Evolutionary conservation across 2,113 vertebrate genomes (phyloP).

Genomic region (Terrapene triunguis): DNA sequence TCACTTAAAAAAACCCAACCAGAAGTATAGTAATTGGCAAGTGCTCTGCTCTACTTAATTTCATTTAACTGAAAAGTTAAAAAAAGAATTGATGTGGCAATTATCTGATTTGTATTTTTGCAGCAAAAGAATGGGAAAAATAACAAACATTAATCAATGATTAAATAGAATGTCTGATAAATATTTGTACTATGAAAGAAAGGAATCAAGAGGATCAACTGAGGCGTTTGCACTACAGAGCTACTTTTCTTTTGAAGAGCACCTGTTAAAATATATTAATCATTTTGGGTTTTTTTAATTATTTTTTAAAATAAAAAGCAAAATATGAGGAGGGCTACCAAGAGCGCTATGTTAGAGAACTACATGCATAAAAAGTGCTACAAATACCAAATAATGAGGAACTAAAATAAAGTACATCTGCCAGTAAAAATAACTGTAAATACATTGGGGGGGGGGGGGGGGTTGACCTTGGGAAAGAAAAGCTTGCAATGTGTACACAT

Average conservation of each 20-base stretch:
- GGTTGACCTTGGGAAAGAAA: constrained; percentile 15
- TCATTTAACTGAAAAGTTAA: too few species aligned
- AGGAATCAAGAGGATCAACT: not conserved
- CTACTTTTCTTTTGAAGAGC: constrained; percentile 21
- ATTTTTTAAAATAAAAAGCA: constrained; percentile 43
- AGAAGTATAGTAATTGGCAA: constrained; percentile 42
- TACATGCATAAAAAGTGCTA: constrained; percentile 66
- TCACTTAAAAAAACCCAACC: constrained; percentile 59
- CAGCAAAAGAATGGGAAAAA: not conserved
- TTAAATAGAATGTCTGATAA: not conserved
- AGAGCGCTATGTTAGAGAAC: constrained; percentile 59
- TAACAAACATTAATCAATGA: not conserved
- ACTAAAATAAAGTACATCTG: constrained; percentile 52
- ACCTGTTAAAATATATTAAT: constrained; percentile 58
- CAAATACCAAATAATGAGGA: constrained; percentile 52
- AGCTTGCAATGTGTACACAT: constrained; percentile 49
- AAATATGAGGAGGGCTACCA: constrained; percentile 46
- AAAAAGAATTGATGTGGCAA: not conserved
- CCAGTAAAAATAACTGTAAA: constrained; percentile 60
- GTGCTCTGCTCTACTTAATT: not conserved
- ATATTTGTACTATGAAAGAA: not conserved
- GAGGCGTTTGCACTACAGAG: not conserved
- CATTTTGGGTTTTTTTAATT: constrained; percentile 79
- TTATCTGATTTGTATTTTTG: not conserved
- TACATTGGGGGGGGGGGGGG: constrained; percentile 3